A percentile compares a stretch with the other conserved stretches of the same genome.
Evolutionary conservation across 2,888 invertebrate genomes (phyloP).

Genomic region (Hirtodrosophila trivittata): DNA sequence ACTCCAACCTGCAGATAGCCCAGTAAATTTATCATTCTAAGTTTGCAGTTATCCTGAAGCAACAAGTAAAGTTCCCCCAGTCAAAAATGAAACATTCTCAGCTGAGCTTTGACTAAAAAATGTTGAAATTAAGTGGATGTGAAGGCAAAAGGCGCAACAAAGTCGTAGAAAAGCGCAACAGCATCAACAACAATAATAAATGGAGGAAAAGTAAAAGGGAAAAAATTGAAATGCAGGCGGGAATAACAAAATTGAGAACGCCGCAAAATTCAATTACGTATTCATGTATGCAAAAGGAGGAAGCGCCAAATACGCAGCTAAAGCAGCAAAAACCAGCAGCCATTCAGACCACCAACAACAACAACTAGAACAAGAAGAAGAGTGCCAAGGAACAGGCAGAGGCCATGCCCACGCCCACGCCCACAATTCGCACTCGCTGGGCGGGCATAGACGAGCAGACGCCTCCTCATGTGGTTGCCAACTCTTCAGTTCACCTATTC

Average conservation of each 20-base stretch:
- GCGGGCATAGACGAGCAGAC: slow-evolving; percentile 56
- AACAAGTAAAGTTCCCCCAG: slow-evolving; percentile 41
- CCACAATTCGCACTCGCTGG: slow-evolving; percentile 40
- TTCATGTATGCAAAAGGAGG: slow-evolving; percentile 76
- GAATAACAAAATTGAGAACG: slow-evolving; percentile 73
- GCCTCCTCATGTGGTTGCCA: slow-evolving; percentile 54
- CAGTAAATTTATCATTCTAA: neutral
- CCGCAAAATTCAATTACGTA: slow-evolving; percentile 78
- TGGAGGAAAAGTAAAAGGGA: slow-evolving; percentile 13
- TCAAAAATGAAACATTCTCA: slow-evolving; percentile 7
- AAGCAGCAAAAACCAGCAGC: slow-evolving; percentile 25
- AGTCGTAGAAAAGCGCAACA: slow-evolving; percentile 52
- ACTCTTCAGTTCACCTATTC: slow-evolving; percentile 26
- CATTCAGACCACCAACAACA: slow-evolving; percentile 12
- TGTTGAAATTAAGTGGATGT: slow-evolving; percentile 57
- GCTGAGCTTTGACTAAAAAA: slow-evolving; percentile 33
- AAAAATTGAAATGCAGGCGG: slow-evolving; percentile 57
- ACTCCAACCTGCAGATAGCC: too few species aligned
- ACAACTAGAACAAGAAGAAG: neutral
- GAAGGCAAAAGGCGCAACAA: slow-evolving; percentile 38
- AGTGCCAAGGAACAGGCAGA: slow-evolving; percentile 3
- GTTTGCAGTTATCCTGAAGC: slow-evolving; percentile 34
- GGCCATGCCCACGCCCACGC: slow-evolving; percentile 38
- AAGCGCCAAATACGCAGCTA: slow-evolving; percentile 70
- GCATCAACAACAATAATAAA: slow-evolving; percentile 18